Conservation (phyloP, 2,113 vertebrate species). For the Scopus umbretta region DNA sequence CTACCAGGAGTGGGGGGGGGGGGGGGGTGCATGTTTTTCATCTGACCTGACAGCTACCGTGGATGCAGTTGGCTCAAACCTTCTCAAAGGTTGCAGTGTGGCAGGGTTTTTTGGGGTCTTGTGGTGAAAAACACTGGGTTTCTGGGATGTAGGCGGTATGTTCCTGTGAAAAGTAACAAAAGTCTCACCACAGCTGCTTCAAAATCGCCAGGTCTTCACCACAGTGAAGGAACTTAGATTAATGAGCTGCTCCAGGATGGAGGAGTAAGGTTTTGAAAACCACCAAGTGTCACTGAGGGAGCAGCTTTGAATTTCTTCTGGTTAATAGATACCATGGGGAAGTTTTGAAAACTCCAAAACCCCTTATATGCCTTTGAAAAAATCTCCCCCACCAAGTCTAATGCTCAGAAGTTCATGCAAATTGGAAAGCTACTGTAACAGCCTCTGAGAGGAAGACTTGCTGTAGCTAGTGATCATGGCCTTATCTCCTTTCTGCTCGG, state of each 20-base stretch:
- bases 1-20: background rate
- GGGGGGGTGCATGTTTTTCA: background rate
- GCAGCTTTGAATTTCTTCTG: background rate
- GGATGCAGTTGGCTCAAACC: background rate
- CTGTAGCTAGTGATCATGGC: background rate
- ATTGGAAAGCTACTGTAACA: background rate
- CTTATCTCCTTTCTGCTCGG: background rate
- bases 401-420: background rate
- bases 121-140: background rate
- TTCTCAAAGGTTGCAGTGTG: background rate
- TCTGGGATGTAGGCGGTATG: background rate
- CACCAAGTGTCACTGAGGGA: background rate
- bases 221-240: background rate
- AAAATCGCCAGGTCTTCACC: background rate
- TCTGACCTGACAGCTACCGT: background rate
- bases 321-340: background rate
- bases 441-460: background rate
- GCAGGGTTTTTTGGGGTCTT: background rate
- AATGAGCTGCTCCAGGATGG: background rate
- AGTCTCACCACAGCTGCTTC: background rate
- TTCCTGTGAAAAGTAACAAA: background rate
- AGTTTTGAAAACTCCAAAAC: background rate
- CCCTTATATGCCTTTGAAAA: background rate
- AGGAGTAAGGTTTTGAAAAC: background rate
- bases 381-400: background rate